These are phyloP conservation scores for Atta cephalotes DNA, from an alignment of 1,140 invertebrate genomes.

Conservation along the genomic window DNA sequence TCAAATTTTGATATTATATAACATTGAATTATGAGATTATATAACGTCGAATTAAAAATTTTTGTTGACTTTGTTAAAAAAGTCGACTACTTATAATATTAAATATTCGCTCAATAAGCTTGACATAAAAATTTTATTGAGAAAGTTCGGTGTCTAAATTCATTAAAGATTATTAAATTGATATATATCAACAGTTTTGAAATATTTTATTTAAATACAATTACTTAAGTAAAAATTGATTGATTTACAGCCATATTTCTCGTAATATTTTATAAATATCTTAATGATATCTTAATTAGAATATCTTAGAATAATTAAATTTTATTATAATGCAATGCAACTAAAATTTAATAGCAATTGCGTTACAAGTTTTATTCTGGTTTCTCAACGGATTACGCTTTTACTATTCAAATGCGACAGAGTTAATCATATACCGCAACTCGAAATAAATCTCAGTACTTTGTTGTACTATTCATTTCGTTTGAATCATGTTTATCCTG, in stretches of 20 bases:
- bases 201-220: constrained; percentile 10
- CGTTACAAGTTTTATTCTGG: neutral
- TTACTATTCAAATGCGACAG: constrained; percentile 1
- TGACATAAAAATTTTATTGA: neutral
- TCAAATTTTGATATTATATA: neutral
- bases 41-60: neutral
- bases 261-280: neutral
- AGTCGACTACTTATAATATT: neutral
- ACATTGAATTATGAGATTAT: neutral
- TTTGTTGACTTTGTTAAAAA: neutral
- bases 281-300: neutral
- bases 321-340: constrained; percentile 2
- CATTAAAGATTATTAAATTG: neutral
- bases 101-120: neutral
- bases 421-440: constrained; percentile 42
- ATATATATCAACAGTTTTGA: neutral
- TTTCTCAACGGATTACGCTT: constrained; percentile 17
- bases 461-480: constrained; percentile 49
- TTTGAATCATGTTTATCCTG: constrained; percentile 53
- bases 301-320: neutral
- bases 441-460: constrained; percentile 46
- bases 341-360: neutral
- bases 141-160: neutral
- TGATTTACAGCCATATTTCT: neutral
- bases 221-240: neutral